Base-by-base conservation (phyloP, 2,888 invertebrate genomes). In the Drosophila anomelani region DNA sequence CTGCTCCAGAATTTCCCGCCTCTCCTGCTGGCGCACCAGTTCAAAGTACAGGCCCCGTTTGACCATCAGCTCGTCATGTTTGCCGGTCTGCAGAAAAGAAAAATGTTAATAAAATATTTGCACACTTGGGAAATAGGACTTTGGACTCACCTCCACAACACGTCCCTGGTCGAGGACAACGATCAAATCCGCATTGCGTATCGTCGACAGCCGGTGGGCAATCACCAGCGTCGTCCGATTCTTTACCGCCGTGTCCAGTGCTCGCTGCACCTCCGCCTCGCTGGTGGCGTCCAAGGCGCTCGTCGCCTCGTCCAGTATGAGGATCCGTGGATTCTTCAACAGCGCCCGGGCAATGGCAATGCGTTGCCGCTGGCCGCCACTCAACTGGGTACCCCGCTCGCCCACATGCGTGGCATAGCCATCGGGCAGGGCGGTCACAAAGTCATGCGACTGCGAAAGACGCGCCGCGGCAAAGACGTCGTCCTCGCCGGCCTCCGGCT, bases 301-400 rank as follows among this genome's bases (percentile, higher is more conserved):
- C 1, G 99, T 99, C 15, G 99, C 98, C 93, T 99, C 99, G 92
- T 99, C 99, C 67, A 99, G 92, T 88, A 98, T 95, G 55, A 99
- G 93, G 64, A 98, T 94, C 3, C 96, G 95, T 0, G 99, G 98
- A 91, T 97, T 95, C 92, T 98, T 99, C 0, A 99, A 93, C 46
- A 99, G 94, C 0, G 99, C 99, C 63, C 99, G 93, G 0, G 99
- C 99, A 75, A 99, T 98, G 1, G 98, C 98, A 74, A 99, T 96
- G 78, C 99, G 93, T 91, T 99, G 98, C 80, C 98, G 97, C 92
- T 98, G 98, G 0, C 99, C 99, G 0, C 99, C 98, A 53, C 98
- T 98, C 41, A 99, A 94, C n/a, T 98, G 96, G 59, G 96, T 95
- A 0, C 98, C 98, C 63, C 98, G 93, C 93, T 99, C 98, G 0